phyloP scores from a whole-genome alignment of 2,888 invertebrate species.

The Erebia aethiops region DNA sequence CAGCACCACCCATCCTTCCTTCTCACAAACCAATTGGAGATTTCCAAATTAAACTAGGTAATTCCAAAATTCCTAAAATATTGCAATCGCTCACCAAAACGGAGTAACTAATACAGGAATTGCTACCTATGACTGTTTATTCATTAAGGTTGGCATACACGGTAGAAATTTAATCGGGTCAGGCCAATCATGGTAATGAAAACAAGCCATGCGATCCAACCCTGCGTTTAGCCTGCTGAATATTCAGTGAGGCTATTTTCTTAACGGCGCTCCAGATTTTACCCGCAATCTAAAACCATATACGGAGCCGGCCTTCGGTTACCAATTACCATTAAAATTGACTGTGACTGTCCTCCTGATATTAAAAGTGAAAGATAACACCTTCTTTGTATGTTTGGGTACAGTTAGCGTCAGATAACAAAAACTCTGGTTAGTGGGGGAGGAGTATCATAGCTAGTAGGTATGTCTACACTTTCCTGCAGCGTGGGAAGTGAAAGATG shows the following conservation, averaged over 20 bases:
- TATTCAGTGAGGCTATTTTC: conserved; percentile 76
- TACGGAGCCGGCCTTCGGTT: conserved; percentile 47
- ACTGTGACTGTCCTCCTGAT: conserved; percentile 30
- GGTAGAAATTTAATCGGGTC: conserved; percentile 67
- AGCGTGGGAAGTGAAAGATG: too few relatives aligned
- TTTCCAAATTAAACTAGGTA: too few relatives aligned
- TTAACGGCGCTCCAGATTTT: conserved; percentile 70
- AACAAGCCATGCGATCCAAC: conserved; percentile 69
- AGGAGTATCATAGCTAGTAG: too few relatives aligned
- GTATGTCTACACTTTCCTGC: too few relatives aligned
- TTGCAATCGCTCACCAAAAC: conserved; percentile 1
- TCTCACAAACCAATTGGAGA: too few relatives aligned
- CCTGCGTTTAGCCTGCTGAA: conserved; percentile 59
- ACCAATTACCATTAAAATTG: conserved; percentile 44
- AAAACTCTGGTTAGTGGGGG: too few relatives aligned
- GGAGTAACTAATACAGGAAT: background rate
- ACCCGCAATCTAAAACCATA: conserved; percentile 63
- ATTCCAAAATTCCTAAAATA: background rate
- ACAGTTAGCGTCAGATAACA: too few relatives aligned
- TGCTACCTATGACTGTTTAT: conserved; percentile 32
- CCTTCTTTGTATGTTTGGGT: conserved; percentile 9
- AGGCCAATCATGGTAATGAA: conserved; percentile 80
- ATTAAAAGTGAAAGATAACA: conserved; percentile 31
- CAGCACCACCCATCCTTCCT: too few relatives aligned
- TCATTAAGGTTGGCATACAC: conserved; percentile 37